phyloP scores from a whole-genome alignment of 2,888 invertebrate species.

The Cancer borealis region DNA sequence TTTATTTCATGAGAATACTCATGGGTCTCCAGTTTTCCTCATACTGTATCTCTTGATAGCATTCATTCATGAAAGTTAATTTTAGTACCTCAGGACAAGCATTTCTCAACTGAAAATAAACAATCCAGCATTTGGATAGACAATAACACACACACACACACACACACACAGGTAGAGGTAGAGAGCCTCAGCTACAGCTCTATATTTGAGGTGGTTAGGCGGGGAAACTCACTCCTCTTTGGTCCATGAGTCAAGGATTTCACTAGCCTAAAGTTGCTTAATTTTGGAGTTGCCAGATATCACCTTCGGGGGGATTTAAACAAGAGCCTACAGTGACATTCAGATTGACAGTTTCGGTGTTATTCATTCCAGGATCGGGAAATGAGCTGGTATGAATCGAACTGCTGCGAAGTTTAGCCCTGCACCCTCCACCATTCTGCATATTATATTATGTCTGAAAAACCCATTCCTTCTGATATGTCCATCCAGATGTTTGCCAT shows the following conservation, averaged over 20 bases:
- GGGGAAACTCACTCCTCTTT: neutral
- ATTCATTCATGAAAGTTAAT: neutral
- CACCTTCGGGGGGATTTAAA: constrained; percentile 64
- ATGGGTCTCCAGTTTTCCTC: neutral
- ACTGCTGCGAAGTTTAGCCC: constrained; percentile 75
- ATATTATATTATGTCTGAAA: constrained; percentile 71
- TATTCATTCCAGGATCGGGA: constrained; percentile 76
- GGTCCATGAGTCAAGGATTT: constrained; percentile 22
- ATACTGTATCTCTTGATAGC: neutral
- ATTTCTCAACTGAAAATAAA: neutral
- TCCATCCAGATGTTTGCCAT: constrained; percentile 68
- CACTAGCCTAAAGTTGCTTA: neutral
- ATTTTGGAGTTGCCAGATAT: constrained; percentile 55
- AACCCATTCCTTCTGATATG: constrained; percentile 67
- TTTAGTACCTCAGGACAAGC: neutral
- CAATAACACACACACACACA: neutral
- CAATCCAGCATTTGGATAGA: neutral
- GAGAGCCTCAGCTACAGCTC: neutral
- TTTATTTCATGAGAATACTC: neutral
- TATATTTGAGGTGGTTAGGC: neutral
- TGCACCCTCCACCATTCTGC: constrained; percentile 75
- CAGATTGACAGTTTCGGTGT: constrained; percentile 76
- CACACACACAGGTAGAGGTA: neutral
- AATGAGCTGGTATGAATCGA: constrained; percentile 76
- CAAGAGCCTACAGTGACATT: constrained; percentile 67